These are phyloP conservation scores for Kryphioiulus occultus DNA, from an alignment of 2,888 invertebrate genomes.

Conservation along the genomic window DNA sequence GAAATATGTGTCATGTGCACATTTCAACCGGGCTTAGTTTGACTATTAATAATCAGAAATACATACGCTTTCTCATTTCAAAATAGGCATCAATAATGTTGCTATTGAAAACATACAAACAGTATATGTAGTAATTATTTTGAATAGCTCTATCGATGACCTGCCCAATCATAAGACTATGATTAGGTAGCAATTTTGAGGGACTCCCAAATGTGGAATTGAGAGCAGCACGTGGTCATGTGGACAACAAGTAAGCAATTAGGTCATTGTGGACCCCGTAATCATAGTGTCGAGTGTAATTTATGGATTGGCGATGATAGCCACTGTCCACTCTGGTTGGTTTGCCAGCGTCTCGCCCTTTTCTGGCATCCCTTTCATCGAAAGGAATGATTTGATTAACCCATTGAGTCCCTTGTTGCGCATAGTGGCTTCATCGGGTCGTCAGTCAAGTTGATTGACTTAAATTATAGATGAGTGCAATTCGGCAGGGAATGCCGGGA, in stretches of 20 bases:
- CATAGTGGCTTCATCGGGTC: conserved; percentile 7
- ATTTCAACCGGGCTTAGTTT: no score
- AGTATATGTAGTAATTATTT: no score
- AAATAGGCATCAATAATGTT: neutral
- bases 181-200: neutral
- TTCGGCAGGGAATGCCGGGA: conserved; percentile 35
- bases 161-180: neutral
- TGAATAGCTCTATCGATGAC: neutral
- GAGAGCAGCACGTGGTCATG: neutral
- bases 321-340: neutral
- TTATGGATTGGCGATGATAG: neutral
- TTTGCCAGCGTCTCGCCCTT: conserved; percentile 27
- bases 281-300: neutral
- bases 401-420: conserved; percentile 35
- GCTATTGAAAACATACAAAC: neutral
- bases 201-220: neutral
- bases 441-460: conserved; percentile 4
- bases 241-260: neutral
- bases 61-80: no score
- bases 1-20: no score
- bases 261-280: neutral
- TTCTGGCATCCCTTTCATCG: neutral
- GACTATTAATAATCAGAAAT: no score
- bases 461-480: conserved; percentile 39
- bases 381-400: conserved; percentile 39